Evolutionary conservation across 2,888 invertebrate genomes (phyloP).

Genomic region (Aproaerema taeniolella): DNA sequence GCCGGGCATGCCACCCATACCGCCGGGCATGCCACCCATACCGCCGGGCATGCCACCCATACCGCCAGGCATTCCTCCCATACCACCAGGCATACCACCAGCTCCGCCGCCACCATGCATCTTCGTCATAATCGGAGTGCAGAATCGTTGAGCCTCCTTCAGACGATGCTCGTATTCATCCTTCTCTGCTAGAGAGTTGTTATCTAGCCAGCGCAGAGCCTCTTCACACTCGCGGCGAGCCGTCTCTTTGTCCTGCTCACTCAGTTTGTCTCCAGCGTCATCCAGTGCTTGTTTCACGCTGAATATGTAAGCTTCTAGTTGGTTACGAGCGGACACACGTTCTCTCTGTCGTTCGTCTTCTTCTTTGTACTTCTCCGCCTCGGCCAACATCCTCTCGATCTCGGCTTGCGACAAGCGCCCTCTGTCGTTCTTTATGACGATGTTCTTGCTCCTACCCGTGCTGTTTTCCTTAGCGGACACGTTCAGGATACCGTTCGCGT

Average conservation of each 20-base stretch:
- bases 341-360: slow-evolving; percentile 80
- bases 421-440: slow-evolving; percentile 66
- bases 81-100: slow-evolving; percentile 7
- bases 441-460: slow-evolving; percentile 78
- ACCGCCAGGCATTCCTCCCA: slow-evolving; percentile 2
- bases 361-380: slow-evolving; percentile 63
- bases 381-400: slow-evolving; percentile 78
- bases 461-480: slow-evolving; percentile 81
- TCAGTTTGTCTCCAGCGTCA: slow-evolving; percentile 70
- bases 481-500: slow-evolving; percentile 81
- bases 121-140: slow-evolving; percentile 65
- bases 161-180: slow-evolving; percentile 74
- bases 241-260: slow-evolving; percentile 72
- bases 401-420: slow-evolving; percentile 83
- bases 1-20: slow-evolving; percentile 14
- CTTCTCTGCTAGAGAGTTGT: slow-evolving; percentile 75
- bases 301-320: slow-evolving; percentile 53
- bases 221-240: slow-evolving; percentile 61
- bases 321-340: slow-evolving; percentile 79
- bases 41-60: slow-evolving; percentile 14
- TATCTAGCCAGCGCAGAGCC: slow-evolving; percentile 80
- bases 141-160: slow-evolving; percentile 69
- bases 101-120: slow-evolving; percentile 29
- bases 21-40: slow-evolving; percentile 3
- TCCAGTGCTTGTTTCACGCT: slow-evolving; percentile 78